These are phyloP conservation scores for Melopsittacus undulatus DNA, from an alignment of 2,797 vertebrate species.

Conservation along the genomic window DNA sequence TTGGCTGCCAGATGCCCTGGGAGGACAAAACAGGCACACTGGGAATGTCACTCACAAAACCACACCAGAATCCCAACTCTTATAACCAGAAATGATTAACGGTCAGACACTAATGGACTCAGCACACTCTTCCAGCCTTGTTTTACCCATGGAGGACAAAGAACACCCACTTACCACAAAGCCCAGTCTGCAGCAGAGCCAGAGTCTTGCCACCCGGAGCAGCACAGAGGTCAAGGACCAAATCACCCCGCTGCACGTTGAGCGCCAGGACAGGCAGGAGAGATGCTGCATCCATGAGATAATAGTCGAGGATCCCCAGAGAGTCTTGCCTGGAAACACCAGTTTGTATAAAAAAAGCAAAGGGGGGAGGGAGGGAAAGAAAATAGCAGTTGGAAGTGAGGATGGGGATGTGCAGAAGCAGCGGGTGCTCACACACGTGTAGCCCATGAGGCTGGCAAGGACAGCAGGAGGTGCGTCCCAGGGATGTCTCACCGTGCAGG, in stretches of 20 bases:
- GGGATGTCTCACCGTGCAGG: constrained; percentile 81
- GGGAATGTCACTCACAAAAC: neutral
- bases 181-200: constrained; percentile 87
- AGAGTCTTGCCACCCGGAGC: constrained; percentile 93
- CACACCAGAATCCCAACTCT: neutral
- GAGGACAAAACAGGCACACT: neutral
- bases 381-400: neutral
- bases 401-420: accelerated
- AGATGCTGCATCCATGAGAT: constrained; percentile 93
- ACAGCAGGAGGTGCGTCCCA: accelerated
- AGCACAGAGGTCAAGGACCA: constrained; percentile 91
- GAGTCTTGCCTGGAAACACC: constrained; percentile 78
- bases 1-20: constrained; percentile 87
- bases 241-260: constrained; percentile 79
- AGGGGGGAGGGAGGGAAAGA: accelerated
- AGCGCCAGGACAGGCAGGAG: constrained; percentile 90
- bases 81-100: neutral
- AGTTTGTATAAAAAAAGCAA: neutral
- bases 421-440: neutral
- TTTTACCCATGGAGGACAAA: accelerated
- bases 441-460: neutral
- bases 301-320: constrained; percentile 83
- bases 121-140: neutral
- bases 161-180: constrained; percentile 79
- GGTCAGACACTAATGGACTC: accelerated